A percentile compares a stretch with the other conserved stretches of the same genome.
Conservation (phyloP, 2,888 invertebrate genomes). For the Aradus depressus region DNA sequence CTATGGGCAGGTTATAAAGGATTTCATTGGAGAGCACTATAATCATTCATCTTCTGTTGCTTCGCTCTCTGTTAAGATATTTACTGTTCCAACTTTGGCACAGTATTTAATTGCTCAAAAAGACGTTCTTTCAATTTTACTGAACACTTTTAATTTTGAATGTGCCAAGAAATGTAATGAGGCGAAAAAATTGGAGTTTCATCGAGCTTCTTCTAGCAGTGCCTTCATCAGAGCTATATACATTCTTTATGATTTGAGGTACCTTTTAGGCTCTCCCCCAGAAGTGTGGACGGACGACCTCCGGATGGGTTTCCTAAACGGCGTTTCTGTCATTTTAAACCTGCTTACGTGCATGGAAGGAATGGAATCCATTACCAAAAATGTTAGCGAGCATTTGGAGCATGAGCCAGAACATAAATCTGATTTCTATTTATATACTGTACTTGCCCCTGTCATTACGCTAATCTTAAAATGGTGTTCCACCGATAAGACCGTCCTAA, state of each 20-base stretch:
- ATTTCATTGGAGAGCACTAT: conserved; percentile 93
- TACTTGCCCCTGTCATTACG: conserved; percentile 78
- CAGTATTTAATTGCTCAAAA: conserved; percentile 81
- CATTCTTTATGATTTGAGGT: conserved; percentile 82
- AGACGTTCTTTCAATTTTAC: conserved; percentile 72
- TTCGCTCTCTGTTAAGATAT: conserved; percentile 91
- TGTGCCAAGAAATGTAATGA: conserved; percentile 65
- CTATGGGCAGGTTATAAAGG: conserved; percentile 74
- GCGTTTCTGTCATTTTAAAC: conserved; percentile 64
- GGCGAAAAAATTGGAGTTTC: conserved; percentile 52
- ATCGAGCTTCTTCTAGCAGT: conserved; percentile 55
- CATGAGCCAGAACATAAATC: conserved; percentile 99
- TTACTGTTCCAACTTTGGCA: conserved; percentile 88
- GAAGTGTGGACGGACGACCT: conserved; percentile 69
- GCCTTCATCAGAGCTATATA: conserved; percentile 83
- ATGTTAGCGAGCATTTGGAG: conserved; percentile 94
- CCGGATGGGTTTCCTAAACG: conserved; percentile 67
- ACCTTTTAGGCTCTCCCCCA: conserved; percentile 73
- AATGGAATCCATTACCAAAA: conserved; percentile 52
- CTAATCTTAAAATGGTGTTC: conserved; percentile 82
- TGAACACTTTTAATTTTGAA: conserved; percentile 80
- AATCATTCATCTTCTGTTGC: conserved; percentile 90
- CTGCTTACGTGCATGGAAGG: conserved; percentile 86
- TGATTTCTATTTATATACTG: conserved; percentile 92
- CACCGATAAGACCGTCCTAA: conserved; percentile 62